Evolutionary conservation across 2,888 invertebrate genomes (phyloP).

Genomic region (Mythimna lalbum): DNA sequence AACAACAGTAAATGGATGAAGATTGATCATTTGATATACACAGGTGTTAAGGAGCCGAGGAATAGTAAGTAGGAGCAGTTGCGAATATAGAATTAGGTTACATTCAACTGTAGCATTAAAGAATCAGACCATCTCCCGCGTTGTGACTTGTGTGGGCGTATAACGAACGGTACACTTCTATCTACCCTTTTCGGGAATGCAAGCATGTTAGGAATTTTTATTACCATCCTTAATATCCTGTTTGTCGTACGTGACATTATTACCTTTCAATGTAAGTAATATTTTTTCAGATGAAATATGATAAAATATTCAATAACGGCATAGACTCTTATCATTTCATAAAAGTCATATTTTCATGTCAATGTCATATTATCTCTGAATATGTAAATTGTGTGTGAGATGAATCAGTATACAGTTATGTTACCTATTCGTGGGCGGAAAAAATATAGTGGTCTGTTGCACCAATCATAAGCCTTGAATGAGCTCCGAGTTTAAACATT

Average conservation of each 20-base stretch:
- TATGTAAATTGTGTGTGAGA: slow-evolving; percentile 37
- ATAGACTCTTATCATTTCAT: slow-evolving; percentile 34
- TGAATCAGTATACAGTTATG: slow-evolving; percentile 18
- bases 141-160: slow-evolving; percentile 17
- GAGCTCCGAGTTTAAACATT: slow-evolving; percentile 19
- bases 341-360: slow-evolving; percentile 35
- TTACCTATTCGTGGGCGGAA: slow-evolving; percentile 8
- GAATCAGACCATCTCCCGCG: background rate
- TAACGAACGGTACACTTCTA: slow-evolving; percentile 10
- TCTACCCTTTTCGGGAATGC: slow-evolving; percentile 20
- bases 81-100: slow-evolving; percentile 24
- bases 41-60: background rate
- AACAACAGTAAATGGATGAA: background rate
- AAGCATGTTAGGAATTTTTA: slow-evolving; percentile 30
- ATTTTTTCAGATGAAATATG: slow-evolving; percentile 43
- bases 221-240: slow-evolving; percentile 37
- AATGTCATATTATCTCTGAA: slow-evolving; percentile 32
- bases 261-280: slow-evolving; percentile 39
- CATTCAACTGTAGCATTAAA: background rate
- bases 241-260: slow-evolving; percentile 48
- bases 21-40: background rate
- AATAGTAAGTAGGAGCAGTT: slow-evolving; percentile 1
- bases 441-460: background rate
- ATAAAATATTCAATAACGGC: slow-evolving; percentile 48
- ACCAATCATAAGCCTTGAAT: slow-evolving; percentile 27